phyloP scores from a whole-genome alignment of 2,888 invertebrate genomes.

The Dione vanillae region DNA sequence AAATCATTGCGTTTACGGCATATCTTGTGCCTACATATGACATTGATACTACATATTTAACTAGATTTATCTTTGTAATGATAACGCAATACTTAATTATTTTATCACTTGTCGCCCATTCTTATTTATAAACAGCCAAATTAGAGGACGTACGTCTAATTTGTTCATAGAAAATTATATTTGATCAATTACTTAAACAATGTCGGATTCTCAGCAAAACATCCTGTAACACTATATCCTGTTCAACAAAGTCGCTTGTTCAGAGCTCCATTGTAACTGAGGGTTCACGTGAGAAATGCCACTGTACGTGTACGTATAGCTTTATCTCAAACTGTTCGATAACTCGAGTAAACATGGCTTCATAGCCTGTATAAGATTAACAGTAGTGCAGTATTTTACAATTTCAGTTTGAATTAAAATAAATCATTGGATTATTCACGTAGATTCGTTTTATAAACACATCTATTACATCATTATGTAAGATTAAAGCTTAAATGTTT shows the following conservation, averaged over 20 bases:
- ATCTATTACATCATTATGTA: too few relatives aligned
- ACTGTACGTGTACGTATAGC: conserved; percentile 17
- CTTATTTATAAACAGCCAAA: too few relatives aligned
- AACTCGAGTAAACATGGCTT: conserved; percentile 27
- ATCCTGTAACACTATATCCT: conserved; percentile 23
- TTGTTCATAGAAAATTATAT: neutral
- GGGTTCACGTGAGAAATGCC: conserved; percentile 36
- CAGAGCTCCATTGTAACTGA: conserved; percentile 38
- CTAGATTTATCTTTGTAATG: too few relatives aligned
- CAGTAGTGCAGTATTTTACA: neutral
- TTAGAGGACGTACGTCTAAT: neutral
- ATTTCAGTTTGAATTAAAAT: conserved; percentile 1
- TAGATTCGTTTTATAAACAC: too few relatives aligned
- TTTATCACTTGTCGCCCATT: too few relatives aligned
- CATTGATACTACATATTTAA: too few relatives aligned
- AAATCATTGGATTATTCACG: too few relatives aligned
- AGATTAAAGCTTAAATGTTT: too few relatives aligned
- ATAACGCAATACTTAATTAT: too few relatives aligned
- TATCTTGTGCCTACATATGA: too few relatives aligned
- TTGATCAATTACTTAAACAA: conserved; percentile 12
- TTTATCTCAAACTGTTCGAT: conserved; percentile 29
- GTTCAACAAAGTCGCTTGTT: conserved; percentile 36
- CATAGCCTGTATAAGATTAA: neutral
- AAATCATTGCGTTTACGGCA: neutral
- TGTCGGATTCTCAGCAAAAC: conserved; percentile 12